Conservation (phyloP, 1,140 invertebrate genomes). For the Polypedilum vanderplanki region DNA sequence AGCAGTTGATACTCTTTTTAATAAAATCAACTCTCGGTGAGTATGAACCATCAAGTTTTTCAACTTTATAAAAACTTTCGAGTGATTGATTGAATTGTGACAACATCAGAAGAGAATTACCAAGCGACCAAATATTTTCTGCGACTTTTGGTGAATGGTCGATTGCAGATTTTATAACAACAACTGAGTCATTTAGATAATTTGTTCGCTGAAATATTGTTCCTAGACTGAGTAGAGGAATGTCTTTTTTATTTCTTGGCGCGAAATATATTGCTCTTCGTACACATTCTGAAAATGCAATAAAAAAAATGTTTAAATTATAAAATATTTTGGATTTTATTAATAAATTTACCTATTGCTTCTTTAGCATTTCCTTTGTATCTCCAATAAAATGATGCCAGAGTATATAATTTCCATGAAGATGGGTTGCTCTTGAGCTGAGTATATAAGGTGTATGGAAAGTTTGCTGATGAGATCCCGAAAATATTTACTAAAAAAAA, state of each 20-base stretch:
- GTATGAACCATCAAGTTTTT: slow-evolving; percentile 54
- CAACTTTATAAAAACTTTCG: slow-evolving; percentile 61
- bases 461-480: slow-evolving; percentile 53
- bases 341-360: slow-evolving; percentile 47
- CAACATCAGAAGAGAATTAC: slow-evolving; percentile 62
- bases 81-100: slow-evolving; percentile 55
- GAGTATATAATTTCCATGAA: slow-evolving; percentile 78
- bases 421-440: slow-evolving; percentile 61
- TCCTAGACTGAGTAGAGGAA: slow-evolving; percentile 73
- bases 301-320: too few relatives aligned
- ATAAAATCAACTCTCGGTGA: slow-evolving; percentile 38
- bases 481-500: not conserved
- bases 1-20: slow-evolving; percentile 40
- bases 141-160: slow-evolving; percentile 66
- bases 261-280: slow-evolving; percentile 69
- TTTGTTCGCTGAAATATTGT: slow-evolving; percentile 70
- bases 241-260: slow-evolving; percentile 66
- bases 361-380: slow-evolving; percentile 68
- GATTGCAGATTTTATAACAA: slow-evolving; percentile 69
- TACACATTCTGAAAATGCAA: slow-evolving; percentile 57
- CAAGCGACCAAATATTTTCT: slow-evolving; percentile 70
- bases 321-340: too few relatives aligned
- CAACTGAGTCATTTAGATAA: slow-evolving; percentile 67
- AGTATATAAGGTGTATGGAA: slow-evolving; percentile 56
- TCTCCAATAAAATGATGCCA: slow-evolving; percentile 80